Evolutionary conservation across 2,797 vertebrate species (phyloP), one percentile per base, ranked within the genome.

Genomic region (Sphenodon punctatus): DNA sequence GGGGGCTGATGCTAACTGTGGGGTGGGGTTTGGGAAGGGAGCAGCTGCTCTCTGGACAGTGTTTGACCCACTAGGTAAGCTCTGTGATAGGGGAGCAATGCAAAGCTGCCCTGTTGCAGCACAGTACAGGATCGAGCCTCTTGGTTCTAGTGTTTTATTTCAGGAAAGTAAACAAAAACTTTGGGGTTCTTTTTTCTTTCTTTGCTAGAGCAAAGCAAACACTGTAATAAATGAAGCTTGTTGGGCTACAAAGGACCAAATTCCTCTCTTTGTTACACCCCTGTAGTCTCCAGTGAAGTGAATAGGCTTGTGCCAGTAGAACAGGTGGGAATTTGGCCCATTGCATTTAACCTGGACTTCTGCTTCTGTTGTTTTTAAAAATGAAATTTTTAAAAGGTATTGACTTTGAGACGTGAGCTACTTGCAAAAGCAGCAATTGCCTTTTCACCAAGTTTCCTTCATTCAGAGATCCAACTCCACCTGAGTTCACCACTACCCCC

Each of bases 361-460:
- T 69, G 58, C 58, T 41, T 75, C 72, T 65, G 43, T 76, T 79
- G 77, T 79, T 79, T 75, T 65, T 49, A 59, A 75, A 76, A 82
- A 82, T 70, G 66, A 75, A 82, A 75, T 82, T 82, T 82, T 72
- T 56, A 77, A 27, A 45, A 69, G 72, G 25, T 38, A 65, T 75
- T 58, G 72, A 36, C 60, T 49, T 61, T 69, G 73, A 5, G 3
- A 51, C 12, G 59, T 51, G 55, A 81, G 49, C 59, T 27, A 42
- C 56, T 65, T 60, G 63, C 77, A 75, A 51, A 64, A 38, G 5
- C 4, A 38, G 42, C 15, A 13, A 41, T 42, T 10, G 17, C 80
- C 74, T 53, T 53, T 4, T 5, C 42, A 48, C 20, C 22, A 36
- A 42, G 49, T 68, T 63, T 56, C 15, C 65, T 55, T 39, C 27